Evolutionary conservation across 2,113 vertebrate species (phyloP), one percentile per base, ranked within the genome.

Genomic region (Apaloderma vittatum): DNA sequence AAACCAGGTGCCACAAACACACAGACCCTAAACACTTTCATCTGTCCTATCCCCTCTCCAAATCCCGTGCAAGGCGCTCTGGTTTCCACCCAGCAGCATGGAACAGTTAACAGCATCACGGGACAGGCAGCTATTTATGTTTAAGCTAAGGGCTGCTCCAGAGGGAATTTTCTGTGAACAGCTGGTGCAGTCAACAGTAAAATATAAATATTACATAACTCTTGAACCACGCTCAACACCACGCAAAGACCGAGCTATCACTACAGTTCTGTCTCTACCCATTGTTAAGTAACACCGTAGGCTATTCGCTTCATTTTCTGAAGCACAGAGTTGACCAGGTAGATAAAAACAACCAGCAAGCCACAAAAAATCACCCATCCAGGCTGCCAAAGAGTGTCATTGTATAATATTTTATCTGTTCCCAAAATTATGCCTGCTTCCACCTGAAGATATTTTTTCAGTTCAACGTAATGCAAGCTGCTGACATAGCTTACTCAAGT

Each of bases 121-220:
- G 76, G 73, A 86, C 84, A 80, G 40, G 76, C 85, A 95, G 93
- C 84, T 91, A 95, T 94, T 96, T 96, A 8, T 81, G 76, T 27
- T 83, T 62, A 37, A 95, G 91, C 90, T 87, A n/a, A 91, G 55
- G 76, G 80, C 74, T 87, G 81, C 72, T 95, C 90, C 86, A 96
- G 66, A 92, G 76, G 91, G 88, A 93, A 70, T 94, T 88, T 88
- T 65, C 95, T 94, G 66, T 85, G 76, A 96, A 83, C 94, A 93
- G 88, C 79, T 93, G 90, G 82, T 88, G 74, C 85, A 95, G 87
- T 86, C 89, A 96, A 90, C 81, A 91, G 89, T 86, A 49, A 95
- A 91, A 96, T 74, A 88, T 76, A 82, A 90, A 93, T 63, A 96
- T 96, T 94, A 82, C 30, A 55, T 92, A 93, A 97, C 24, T 59